Conservation (phyloP, 1,140 invertebrate genomes). For the Orius laevigatus region DNA sequence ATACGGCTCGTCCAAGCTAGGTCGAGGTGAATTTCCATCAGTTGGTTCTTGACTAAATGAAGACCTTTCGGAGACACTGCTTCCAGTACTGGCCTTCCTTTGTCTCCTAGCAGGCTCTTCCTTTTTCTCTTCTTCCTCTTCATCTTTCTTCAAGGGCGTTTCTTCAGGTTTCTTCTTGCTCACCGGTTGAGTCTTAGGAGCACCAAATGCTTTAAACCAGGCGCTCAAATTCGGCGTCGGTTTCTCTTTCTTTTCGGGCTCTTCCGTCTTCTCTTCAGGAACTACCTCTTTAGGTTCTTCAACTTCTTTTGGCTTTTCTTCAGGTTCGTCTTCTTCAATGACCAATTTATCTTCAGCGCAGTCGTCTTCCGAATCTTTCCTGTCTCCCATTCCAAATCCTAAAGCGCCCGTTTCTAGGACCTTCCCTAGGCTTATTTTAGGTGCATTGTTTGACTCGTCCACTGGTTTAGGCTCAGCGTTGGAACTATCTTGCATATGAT, state of each 20-base stretch:
- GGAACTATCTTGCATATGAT: constrained; percentile 13
- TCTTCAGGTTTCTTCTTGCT: constrained; percentile 24
- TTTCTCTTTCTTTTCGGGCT: constrained; percentile 36
- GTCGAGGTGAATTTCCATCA: constrained; percentile 40
- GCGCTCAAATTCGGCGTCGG: constrained; percentile 73
- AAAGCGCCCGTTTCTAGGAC: constrained; percentile 43
- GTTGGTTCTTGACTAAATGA: constrained; percentile 53
- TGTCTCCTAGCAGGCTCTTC: constrained; percentile 32
- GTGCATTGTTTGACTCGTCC: constrained; percentile 41
- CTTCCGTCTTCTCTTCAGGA: constrained; percentile 22
- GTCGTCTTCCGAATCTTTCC: constrained; percentile 18
- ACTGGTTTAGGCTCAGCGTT: constrained; percentile 32
- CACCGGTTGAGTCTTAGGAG: constrained; percentile 38
- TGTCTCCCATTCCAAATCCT: constrained; percentile 21
- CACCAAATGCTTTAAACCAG: constrained; percentile 80
- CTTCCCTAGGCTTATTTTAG: constrained; percentile 63
- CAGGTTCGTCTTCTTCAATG: constrained; percentile 21
- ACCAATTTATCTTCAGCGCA: constrained; percentile 12
- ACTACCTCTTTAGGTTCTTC: constrained; percentile 19
- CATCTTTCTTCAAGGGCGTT: constrained; percentile 14
- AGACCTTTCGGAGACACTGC: constrained; percentile 52
- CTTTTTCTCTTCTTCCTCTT: constrained; percentile 19
- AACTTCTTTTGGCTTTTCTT: constrained; percentile 22
- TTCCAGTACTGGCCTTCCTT: constrained; percentile 48
- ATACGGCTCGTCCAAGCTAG: constrained; percentile 44